A percentile compares a stretch with the other conserved stretches of the same genome.
Conservation (phyloP, 2,888 invertebrate genomes). For the Parthenolecanium corni region DNA sequence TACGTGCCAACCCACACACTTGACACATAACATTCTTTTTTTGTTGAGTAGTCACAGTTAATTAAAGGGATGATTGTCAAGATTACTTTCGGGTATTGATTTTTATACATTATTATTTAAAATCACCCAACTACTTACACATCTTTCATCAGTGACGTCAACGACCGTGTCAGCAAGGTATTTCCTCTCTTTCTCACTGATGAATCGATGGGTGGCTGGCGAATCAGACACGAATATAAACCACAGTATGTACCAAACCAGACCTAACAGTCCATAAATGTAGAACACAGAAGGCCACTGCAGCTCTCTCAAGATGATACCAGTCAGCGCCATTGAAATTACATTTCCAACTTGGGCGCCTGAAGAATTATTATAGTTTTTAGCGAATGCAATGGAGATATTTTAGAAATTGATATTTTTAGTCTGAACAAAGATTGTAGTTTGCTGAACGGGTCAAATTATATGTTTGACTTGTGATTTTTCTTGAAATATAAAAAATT, state of each 20-base stretch:
- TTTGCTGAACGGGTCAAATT: not conserved
- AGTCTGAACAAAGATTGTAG: not conserved
- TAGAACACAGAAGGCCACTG: conserved; percentile 50
- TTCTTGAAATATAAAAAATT: not conserved
- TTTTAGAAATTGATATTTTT: not conserved
- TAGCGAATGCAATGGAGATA: not conserved
- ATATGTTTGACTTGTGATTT: not conserved
- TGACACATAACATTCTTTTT: too few relatives aligned
- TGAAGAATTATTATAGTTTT: conserved; percentile 22
- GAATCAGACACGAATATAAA: conserved; percentile 39
- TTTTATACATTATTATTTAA: too few relatives aligned
- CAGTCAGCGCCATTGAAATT: conserved; percentile 35
- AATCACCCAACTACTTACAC: too few relatives aligned
- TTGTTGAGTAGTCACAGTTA: too few relatives aligned
- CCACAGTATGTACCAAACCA: conserved; percentile 46
- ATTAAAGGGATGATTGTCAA: too few relatives aligned
- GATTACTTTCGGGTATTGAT: too few relatives aligned
- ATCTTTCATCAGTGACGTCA: conserved; percentile 12
- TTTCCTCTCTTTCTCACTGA: conserved; percentile 54
- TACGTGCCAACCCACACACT: too few relatives aligned
- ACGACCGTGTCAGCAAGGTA: conserved; percentile 32
- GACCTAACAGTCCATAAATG: conserved; percentile 45
- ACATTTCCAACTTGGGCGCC: conserved; percentile 36
- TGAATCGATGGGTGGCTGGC: conserved; percentile 61
- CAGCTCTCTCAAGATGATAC: conserved; percentile 33